Percentiles rank a stretch among this genome's conserved stretches.
Conservation (phyloP, 2,113 vertebrate genomes). For the Epinephelus fuscoguttatus region DNA sequence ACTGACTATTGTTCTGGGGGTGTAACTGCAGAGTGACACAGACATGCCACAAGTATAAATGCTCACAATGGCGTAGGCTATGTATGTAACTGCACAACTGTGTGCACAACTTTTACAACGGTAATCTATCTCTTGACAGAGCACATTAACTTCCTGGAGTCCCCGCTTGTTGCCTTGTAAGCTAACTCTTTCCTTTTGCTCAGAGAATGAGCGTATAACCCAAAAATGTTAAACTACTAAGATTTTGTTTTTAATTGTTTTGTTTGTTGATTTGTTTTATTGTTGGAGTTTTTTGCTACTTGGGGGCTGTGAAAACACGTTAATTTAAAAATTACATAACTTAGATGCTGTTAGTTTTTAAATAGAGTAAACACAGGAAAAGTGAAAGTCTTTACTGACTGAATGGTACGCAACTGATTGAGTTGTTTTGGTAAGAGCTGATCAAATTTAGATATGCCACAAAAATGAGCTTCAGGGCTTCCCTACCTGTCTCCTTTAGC, state of each 20-base stretch:
- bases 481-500: constrained; percentile 9
- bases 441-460: not conserved
- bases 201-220: not conserved
- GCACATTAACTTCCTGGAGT: not conserved
- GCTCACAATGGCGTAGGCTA: no score
- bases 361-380: not conserved
- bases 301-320: not conserved
- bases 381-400: not conserved
- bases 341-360: not conserved
- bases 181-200: no score
- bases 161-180: no score
- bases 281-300: not conserved
- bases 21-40: no score
- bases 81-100: no score
- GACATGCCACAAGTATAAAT: no score
- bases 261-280: not conserved
- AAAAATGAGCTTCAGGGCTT: constrained; percentile 3
- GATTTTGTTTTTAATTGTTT: no score
- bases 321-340: not conserved
- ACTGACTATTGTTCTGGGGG: no score
- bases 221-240: not conserved
- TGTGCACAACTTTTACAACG: no score
- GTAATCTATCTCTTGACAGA: not conserved
- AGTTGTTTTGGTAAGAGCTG: not conserved
- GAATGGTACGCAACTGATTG: not conserved